A percentile compares a stretch with the other conserved stretches of the same genome.
Evolutionary conservation across 2,113 vertebrate species (phyloP).

Genomic region (Malurus melanocephalus): DNA sequence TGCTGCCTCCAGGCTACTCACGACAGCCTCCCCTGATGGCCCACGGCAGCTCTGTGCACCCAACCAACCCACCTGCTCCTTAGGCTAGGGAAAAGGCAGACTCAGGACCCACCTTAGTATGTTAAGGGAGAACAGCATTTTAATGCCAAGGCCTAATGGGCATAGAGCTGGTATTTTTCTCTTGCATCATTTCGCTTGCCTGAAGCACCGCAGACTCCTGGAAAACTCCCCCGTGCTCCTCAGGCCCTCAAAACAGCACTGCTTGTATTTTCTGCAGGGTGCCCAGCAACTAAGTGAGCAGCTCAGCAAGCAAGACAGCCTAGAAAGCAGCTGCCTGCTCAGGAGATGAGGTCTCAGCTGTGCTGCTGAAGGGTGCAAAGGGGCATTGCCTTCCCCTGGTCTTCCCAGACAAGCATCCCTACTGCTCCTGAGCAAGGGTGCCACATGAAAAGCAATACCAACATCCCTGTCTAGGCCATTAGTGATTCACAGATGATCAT

Average conservation of each 20-base stretch:
- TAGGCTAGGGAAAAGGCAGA: not conserved
- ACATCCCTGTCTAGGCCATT: not conserved
- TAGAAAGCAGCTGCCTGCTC: not conserved
- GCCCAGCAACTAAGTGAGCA: not conserved
- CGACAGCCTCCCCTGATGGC: accelerated
- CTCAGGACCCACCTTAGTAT: not conserved
- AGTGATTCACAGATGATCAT: not conserved
- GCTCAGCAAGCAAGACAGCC: not conserved
- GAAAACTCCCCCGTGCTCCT: not conserved
- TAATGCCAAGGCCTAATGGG: not conserved
- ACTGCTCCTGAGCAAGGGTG: not conserved
- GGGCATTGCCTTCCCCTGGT: not conserved
- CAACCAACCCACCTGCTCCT: not conserved
- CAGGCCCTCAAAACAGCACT: not conserved
- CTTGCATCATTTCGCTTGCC: not conserved
- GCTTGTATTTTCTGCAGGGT: not conserved
- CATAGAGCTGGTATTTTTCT: not conserved
- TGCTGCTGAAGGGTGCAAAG: not conserved
- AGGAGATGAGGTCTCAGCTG: not conserved
- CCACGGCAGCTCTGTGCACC: not conserved
- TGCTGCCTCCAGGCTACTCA: slow-evolving; percentile 7
- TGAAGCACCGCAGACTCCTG: not conserved
- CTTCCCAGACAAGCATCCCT: not conserved
- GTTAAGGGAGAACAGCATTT: not conserved
- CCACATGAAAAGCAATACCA: not conserved